Evolutionary conservation across 2,888 invertebrate species (phyloP).

Genomic region (Ischnura elegans): DNA sequence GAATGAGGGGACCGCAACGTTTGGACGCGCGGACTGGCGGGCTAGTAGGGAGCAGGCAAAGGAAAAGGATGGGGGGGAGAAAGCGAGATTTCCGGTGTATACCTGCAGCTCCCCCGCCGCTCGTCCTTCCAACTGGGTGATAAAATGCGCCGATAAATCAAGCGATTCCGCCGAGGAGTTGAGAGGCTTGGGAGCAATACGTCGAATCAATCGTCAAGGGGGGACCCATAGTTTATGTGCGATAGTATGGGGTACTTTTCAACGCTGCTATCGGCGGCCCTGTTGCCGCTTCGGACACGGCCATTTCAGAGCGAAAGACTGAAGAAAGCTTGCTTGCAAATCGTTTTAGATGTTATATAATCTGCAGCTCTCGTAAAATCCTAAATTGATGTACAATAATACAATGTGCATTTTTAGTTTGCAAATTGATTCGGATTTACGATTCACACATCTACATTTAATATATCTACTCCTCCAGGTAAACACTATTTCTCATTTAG

Average conservation of each 20-base stretch:
- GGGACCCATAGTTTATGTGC: neutral
- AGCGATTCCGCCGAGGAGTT: neutral
- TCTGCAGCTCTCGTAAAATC: too few species aligned
- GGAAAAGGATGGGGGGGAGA: neutral
- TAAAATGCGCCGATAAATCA: conserved; percentile 11
- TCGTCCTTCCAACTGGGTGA: neutral
- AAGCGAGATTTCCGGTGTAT: neutral
- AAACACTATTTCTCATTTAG: too few species aligned
- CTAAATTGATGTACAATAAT: too few species aligned
- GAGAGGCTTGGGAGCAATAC: neutral
- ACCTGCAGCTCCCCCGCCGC: neutral
- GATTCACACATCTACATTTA: too few species aligned
- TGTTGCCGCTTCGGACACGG: neutral
- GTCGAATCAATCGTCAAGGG: neutral
- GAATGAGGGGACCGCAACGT: neutral
- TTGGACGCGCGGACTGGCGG: neutral
- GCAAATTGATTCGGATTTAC: too few species aligned
- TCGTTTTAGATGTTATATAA: too few species aligned
- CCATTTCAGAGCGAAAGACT: neutral
- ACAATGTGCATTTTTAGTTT: too few species aligned
- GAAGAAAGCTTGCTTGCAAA: neutral
- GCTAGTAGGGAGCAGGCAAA: neutral
- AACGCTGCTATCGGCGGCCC: neutral
- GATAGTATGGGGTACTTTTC: neutral
- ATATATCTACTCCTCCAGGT: too few species aligned